These are phyloP conservation scores for Oligia fasciuncula DNA, from an alignment of 2,888 invertebrate genomes.

Conservation along the genomic window DNA sequence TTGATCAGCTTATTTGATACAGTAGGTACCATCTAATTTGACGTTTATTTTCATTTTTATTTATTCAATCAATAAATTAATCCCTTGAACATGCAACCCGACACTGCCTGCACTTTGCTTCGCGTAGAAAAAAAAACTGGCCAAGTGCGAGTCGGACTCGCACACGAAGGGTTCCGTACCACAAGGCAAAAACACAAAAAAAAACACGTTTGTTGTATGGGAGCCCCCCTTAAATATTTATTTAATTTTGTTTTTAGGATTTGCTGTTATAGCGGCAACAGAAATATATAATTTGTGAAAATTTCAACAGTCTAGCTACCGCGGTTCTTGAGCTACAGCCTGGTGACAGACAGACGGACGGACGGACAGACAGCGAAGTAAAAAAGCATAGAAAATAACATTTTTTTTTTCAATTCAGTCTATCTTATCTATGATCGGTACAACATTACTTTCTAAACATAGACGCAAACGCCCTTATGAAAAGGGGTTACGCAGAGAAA, in stretches of 20 bases:
- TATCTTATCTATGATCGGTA: slow-evolving; percentile 45
- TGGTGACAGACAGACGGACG: too few species aligned
- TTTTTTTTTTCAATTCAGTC: background rate
- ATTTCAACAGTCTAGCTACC: too few species aligned
- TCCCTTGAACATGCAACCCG: slow-evolving; percentile 18
- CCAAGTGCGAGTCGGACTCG: too few species aligned
- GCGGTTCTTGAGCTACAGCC: too few species aligned
- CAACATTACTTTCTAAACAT: slow-evolving; percentile 59
- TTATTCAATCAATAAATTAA: slow-evolving; percentile 20
- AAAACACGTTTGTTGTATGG: too few species aligned
- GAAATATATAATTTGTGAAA: too few species aligned
- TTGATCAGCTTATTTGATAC: background rate
- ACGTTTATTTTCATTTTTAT: background rate
- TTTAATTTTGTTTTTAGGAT: too few species aligned
- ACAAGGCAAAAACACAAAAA: too few species aligned
- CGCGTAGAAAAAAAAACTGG: background rate
- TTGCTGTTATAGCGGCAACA: too few species aligned
- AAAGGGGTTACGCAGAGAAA: slow-evolving; percentile 61
- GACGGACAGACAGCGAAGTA: too few species aligned
- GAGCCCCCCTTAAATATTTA: too few species aligned
- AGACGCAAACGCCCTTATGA: slow-evolving; percentile 53
- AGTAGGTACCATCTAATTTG: background rate
- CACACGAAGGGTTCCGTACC: too few species aligned
- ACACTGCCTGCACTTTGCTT: slow-evolving; percentile 10
- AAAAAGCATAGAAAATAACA: background rate